These are phyloP conservation scores for Enteromius argenteus DNA, from an alignment of 2,797 vertebrate species.

Conservation along the genomic window DNA sequence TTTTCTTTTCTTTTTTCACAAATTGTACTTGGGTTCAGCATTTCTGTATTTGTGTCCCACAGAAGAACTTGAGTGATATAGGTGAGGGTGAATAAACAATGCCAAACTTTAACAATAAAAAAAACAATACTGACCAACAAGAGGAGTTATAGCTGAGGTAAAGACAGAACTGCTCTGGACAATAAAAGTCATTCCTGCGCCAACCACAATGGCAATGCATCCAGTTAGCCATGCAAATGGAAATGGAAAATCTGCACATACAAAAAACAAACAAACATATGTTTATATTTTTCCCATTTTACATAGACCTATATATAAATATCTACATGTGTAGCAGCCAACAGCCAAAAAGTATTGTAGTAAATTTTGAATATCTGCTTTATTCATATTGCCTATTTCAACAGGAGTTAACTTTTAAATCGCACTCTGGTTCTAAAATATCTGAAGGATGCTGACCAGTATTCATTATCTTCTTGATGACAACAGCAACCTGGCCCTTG, in stretches of 20 bases:
- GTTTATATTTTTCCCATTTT: not conserved
- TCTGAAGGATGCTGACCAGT: constrained; percentile 79
- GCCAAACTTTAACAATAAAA: not conserved
- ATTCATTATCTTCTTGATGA: constrained; percentile 94
- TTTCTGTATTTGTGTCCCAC: too few relatives aligned
- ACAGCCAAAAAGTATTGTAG: not conserved
- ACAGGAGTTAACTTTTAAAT: not conserved
- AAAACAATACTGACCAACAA: constrained; percentile 86
- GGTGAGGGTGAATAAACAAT: not conserved
- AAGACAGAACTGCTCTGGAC: constrained; percentile 98
- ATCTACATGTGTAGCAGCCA: not conserved
- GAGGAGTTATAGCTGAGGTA: constrained; percentile 94
- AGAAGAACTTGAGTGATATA: too few relatives aligned
- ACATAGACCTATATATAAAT: not conserved
- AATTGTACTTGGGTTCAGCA: too few relatives aligned
- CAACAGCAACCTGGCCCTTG: constrained; percentile 87
- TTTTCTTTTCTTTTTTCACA: too few relatives aligned
- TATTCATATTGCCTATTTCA: not conserved
- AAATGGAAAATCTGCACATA: constrained; percentile 89
- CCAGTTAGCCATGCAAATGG: constrained; percentile 94
- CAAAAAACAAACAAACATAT: constrained; percentile 19
- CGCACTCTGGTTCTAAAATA: not conserved
- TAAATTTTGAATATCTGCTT: not conserved
- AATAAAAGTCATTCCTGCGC: constrained; percentile 94
- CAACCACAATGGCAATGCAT: constrained; percentile 91